phyloP scores from a whole-genome alignment of 2,113 vertebrate species.

The Hippocampus guttulatus region DNA sequence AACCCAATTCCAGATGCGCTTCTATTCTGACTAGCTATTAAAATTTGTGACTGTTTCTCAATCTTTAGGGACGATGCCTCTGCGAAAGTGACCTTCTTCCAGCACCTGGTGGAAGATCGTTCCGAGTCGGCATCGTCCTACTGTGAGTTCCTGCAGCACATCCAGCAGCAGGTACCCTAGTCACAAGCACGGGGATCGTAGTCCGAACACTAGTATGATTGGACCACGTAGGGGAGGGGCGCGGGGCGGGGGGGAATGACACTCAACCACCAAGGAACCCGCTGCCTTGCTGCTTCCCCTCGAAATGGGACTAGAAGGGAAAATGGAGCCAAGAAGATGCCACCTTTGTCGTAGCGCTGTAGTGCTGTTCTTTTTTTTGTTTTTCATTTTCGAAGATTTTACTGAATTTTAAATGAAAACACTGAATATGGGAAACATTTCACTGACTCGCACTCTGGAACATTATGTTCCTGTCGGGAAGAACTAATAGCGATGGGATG shows the following conservation, averaged over 20 bases:
- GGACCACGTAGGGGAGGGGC: background rate
- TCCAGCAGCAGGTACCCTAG: slow-evolving; percentile 91
- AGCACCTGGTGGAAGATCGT: slow-evolving; percentile 89
- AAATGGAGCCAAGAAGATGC: slow-evolving; percentile 49
- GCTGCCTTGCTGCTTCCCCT: slow-evolving; percentile 10
- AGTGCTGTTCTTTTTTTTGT: slow-evolving; percentile 21
- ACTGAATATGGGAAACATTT: slow-evolving; percentile 45
- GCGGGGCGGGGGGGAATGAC: background rate
- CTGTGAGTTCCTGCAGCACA: slow-evolving; percentile 89
- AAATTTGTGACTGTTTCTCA: background rate
- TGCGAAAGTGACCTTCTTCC: slow-evolving; percentile 83
- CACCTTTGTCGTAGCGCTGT: slow-evolving; percentile 23
- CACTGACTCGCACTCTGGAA: slow-evolving; percentile 39
- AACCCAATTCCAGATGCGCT: background rate
- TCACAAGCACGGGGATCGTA: slow-evolving; percentile 43
- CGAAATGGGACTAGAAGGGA: background rate
- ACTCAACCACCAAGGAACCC: background rate
- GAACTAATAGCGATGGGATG: slow-evolving; percentile 41
- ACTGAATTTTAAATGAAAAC: slow-evolving; percentile 30
- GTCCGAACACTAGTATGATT: background rate
- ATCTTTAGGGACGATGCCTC: slow-evolving; percentile 82
- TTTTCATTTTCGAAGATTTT: slow-evolving; percentile 6
- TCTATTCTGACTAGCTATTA: background rate
- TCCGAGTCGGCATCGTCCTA: slow-evolving; percentile 89
- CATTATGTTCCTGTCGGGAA: slow-evolving; percentile 16